These are phyloP conservation scores for human DNA, from an alignment of 2,113 vertebrate species.

Conservation along the genomic window GRCh38 chr4:28443501-28444000, in stretches of 20 bases:
- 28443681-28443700: constrained; percentile 54
- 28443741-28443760: constrained; percentile 57
- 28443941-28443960: background rate
- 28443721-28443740: constrained; percentile 49
- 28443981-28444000: accelerated
- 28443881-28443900: background rate
- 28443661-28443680: constrained; percentile 56
- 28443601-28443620: constrained; percentile 15
- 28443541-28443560: constrained; percentile 9
- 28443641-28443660: constrained; percentile 26
- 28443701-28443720: constrained; percentile 53
- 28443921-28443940: background rate
- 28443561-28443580: constrained; percentile 58
- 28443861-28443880: background rate
- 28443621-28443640: background rate
- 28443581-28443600: constrained; percentile 13
- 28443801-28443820: constrained; percentile 42
- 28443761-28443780: constrained; percentile 33
- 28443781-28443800: constrained; percentile 32
- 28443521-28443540: background rate
- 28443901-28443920: background rate
- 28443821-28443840: constrained; percentile 63
- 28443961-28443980: background rate
- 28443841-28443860: constrained; percentile 40
- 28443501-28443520: constrained; percentile 26